A percentile compares a stretch with the other conserved stretches of the same genome.
phyloP scores from a whole-genome alignment of 2,888 invertebrate genomes.

The Pollenia angustigena region DNA sequence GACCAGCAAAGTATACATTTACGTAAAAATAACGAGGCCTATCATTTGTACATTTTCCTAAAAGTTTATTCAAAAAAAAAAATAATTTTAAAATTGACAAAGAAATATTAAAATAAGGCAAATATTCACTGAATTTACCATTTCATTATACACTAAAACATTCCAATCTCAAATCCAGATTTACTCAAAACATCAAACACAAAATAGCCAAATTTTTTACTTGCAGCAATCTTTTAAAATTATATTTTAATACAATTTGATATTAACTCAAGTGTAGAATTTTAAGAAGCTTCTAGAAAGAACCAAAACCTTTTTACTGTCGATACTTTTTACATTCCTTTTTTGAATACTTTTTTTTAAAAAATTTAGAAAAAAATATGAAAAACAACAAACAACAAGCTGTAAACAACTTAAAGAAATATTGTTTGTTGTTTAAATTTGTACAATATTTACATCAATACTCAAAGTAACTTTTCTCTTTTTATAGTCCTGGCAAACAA shows the following conservation, averaged over 20 bases:
- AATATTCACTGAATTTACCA: no score
- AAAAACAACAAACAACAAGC: background rate
- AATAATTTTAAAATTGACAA: no score
- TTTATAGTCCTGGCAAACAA: background rate
- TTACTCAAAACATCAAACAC: background rate
- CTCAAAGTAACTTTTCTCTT: constrained; percentile 42
- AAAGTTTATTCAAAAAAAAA: no score
- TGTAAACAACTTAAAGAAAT: constrained; percentile 6
- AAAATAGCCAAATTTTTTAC: background rate
- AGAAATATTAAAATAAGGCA: no score
- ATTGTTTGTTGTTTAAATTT: constrained; percentile 9
- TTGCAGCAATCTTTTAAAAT: constrained; percentile 1
- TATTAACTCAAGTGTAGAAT: constrained; percentile 49
- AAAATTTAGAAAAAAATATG: background rate
- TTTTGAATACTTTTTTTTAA: background rate
- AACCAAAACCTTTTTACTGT: background rate
- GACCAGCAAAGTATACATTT: no score
- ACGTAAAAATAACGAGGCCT: no score
- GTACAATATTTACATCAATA: constrained; percentile 53
- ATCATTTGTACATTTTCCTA: no score
- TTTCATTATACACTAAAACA: background rate
- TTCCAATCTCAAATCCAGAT: background rate
- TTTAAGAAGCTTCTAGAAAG: constrained; percentile 47
- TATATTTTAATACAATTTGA: constrained; percentile 18
- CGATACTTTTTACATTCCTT: background rate